Base-by-base conservation (phyloP, 64 coral and sea anemone genomes). In the Montipora cactus region DNA sequence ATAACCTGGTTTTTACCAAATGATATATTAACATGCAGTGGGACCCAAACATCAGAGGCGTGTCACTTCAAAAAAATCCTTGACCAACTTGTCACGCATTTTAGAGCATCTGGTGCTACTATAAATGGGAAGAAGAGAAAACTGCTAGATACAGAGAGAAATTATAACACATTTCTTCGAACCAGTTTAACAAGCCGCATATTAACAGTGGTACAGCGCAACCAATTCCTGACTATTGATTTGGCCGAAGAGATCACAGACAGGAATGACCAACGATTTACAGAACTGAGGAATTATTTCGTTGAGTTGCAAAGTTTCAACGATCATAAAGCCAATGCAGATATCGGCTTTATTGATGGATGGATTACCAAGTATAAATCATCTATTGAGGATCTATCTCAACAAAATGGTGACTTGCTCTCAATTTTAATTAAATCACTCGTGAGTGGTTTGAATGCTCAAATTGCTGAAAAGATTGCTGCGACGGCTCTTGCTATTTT, bases 231-330 rank as follows among this genome's bases (percentile, higher is more conserved):
- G 19, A 4, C 25, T 2, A 7, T 37, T 5, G 79, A 49, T n/a
- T 5, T 81, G 11, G 13, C 16, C 53, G 9, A 81, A 44, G 79
- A 81, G 0, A 15, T 81, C 16, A 13, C 16, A 11, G 44, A 81
- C 52, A 57, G 11, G 0, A 20, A 57, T 16, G 59, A 81, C 3
- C 18, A 81, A 81, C 79, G 79, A 23, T 81, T 81, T 18, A 81
- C 11, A n/a, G 79, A 20, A n/a, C 79, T 81, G 7, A 11, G 51
- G 22, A 81, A 48, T 8, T 81, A 81, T 55, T 81, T 81, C 49
- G 10, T 15, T 0, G 59, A 57, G 22, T 16, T 81, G 3, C 9
- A 49, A 49, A 52, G 13, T 12, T 81, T 81, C 53, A 81, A 81
- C 51, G 16, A 21, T 19, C 1, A 81, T 15, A 81, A 81, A 52